These are phyloP conservation scores for Tympanuchus pallidicinctus DNA, from an alignment of 2,113 vertebrate genomes.

Conservation along the genomic window DNA sequence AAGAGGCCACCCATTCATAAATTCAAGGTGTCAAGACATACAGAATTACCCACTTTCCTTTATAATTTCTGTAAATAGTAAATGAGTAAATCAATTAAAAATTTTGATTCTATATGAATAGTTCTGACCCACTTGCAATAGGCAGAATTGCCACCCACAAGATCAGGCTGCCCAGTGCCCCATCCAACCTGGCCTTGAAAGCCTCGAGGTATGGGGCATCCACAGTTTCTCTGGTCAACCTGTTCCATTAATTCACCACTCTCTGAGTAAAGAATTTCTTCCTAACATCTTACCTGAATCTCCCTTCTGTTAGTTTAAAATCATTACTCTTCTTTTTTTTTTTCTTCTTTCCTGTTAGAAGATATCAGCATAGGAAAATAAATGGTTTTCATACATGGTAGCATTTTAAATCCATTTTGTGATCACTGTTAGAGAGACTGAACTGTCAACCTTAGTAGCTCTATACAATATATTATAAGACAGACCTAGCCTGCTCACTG, in stretches of 20 bases:
- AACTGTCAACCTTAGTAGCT: not conserved
- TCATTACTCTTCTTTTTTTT: too few relatives aligned
- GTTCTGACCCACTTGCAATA: not conserved
- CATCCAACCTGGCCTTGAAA: not conserved
- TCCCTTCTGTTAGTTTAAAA: too few relatives aligned
- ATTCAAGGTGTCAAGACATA: not conserved
- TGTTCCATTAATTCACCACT: not conserved
- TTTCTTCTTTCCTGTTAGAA: not conserved
- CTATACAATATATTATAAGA: not conserved
- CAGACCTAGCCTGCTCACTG: not conserved
- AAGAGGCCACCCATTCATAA: not conserved
- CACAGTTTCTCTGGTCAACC: not conserved
- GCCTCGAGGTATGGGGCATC: not conserved
- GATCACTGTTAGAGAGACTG: not conserved
- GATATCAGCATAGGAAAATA: not conserved
- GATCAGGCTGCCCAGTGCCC: not conserved
- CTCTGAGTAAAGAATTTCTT: not conserved
- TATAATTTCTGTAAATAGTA: not conserved
- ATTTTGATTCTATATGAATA: not conserved
- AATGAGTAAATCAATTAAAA: not conserved
- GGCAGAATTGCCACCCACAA: not conserved
- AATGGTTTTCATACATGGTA: not conserved
- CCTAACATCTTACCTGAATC: not conserved
- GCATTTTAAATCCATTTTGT: not conserved
- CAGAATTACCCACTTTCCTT: not conserved